Evolutionary conservation across 1,140 invertebrate species (phyloP).

Genomic region (Lysiphlebus fabarum): DNA sequence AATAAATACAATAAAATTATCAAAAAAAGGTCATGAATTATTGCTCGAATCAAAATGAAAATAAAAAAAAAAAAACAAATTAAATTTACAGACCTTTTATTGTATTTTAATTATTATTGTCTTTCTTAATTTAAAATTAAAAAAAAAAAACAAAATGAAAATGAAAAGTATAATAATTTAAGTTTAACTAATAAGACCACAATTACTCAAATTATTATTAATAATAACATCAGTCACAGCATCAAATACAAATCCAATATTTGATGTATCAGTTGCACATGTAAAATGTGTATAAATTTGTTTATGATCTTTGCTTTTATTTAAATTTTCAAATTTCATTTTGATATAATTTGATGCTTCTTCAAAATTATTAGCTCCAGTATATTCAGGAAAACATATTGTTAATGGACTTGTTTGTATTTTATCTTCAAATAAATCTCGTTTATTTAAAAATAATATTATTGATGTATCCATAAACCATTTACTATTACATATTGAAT

Average conservation of each 20-base stretch:
- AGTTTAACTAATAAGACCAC: constrained; percentile 66
- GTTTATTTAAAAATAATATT: constrained; percentile 95
- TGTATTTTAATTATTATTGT: background rate
- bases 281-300: constrained; percentile 92
- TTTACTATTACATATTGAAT: constrained; percentile 96
- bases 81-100: no score
- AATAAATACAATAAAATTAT: no score
- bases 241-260: constrained; percentile 91
- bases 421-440: constrained; percentile 94
- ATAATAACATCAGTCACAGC: constrained; percentile 91
- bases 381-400: constrained; percentile 92
- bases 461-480: constrained; percentile 98
- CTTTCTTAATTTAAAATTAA: background rate
- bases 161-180: constrained; percentile 5
- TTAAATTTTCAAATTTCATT: constrained; percentile 84
- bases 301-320: constrained; percentile 82
- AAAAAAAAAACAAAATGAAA: background rate
- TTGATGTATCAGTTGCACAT: constrained; percentile 87
- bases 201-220: constrained; percentile 90
- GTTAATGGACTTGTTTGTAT: constrained; percentile 87
- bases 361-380: constrained; percentile 80
- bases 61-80: no score
- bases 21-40: no score
- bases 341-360: constrained; percentile 85
- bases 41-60: no score